Evolutionary conservation across 1,140 invertebrate genomes (phyloP).

Genomic region (Paramacrobiotus metropolitanus): DNA sequence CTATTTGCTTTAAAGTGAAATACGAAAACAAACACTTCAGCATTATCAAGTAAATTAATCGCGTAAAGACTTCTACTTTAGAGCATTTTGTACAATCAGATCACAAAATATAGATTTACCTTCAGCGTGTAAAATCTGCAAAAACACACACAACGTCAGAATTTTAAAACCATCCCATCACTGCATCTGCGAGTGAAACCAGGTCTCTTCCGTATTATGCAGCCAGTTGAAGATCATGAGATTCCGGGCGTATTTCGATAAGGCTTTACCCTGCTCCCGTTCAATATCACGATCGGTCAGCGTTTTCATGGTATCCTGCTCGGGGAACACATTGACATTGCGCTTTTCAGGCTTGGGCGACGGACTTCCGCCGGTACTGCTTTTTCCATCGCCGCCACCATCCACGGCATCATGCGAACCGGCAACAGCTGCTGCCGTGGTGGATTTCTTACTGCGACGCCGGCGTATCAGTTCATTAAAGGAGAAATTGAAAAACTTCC

Average conservation of each 20-base stretch:
- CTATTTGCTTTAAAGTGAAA: no score
- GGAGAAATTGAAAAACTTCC: constrained; percentile 1
- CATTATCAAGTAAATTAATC: no score
- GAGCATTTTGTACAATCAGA: no score
- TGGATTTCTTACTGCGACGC: background rate
- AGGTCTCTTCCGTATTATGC: constrained; percentile 46
- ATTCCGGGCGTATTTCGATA: constrained; percentile 62
- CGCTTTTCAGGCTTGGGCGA: background rate
- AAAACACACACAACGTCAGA: no score
- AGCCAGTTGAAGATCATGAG: constrained; percentile 84
- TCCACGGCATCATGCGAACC: no score
- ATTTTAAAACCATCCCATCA: no score
- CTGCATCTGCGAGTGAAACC: constrained; percentile 4
- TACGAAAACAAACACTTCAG: no score
- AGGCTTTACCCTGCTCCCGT: constrained; percentile 48
- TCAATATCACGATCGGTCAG: constrained; percentile 52
- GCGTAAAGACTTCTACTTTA: no score
- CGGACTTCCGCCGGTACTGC: background rate
- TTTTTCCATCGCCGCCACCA: background rate
- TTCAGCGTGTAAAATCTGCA: no score
- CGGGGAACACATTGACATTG: background rate
- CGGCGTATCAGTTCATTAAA: background rate
- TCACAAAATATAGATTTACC: no score
- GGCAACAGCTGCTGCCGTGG: background rate
- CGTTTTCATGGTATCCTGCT: constrained; percentile 18